A percentile compares a stretch with the other conserved stretches of the same genome.
phyloP scores from a whole-genome alignment of 1,140 invertebrate species.

The Pseudomyrmex dendroicus region DNA sequence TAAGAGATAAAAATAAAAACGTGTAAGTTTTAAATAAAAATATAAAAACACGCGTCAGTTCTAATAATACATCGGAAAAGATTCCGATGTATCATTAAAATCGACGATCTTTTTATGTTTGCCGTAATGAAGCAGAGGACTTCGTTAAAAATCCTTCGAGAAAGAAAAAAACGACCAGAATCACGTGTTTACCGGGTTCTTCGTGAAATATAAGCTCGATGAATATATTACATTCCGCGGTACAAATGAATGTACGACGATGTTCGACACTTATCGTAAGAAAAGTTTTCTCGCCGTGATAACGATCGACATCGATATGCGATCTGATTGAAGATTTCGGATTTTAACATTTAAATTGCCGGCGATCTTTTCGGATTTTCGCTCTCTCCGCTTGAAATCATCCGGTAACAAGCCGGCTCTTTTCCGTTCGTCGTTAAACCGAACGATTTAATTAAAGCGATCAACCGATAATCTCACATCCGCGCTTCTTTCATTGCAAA shows the following conservation, averaged over 20 bases:
- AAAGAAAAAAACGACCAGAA: background rate
- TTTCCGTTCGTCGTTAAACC: conserved; percentile 25
- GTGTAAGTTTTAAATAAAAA: too few relatives aligned
- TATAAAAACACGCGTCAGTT: too few relatives aligned
- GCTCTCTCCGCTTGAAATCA: background rate
- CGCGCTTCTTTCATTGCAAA: background rate
- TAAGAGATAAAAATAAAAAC: background rate
- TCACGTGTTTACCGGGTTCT: background rate
- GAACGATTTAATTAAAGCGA: conserved; percentile 56
- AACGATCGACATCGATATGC: conserved; percentile 15
- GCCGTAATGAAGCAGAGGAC: background rate
- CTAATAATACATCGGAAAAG: background rate
- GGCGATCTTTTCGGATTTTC: background rate
- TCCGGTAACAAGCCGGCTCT: conserved; percentile 24
- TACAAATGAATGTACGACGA: background rate
- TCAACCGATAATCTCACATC: conserved; percentile 19
- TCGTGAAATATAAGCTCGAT: conserved; percentile 20
- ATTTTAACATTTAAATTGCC: conserved; percentile 4
- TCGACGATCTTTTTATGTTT: background rate
- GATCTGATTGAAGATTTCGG: conserved; percentile 14
- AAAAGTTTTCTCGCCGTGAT: background rate
- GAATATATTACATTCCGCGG: background rate
- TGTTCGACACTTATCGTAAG: background rate
- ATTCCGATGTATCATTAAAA: background rate
- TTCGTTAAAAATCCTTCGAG: background rate